Evolutionary conservation across 2,113 vertebrate genomes (phyloP).

Genomic region (Salvelinus alpinus): DNA sequence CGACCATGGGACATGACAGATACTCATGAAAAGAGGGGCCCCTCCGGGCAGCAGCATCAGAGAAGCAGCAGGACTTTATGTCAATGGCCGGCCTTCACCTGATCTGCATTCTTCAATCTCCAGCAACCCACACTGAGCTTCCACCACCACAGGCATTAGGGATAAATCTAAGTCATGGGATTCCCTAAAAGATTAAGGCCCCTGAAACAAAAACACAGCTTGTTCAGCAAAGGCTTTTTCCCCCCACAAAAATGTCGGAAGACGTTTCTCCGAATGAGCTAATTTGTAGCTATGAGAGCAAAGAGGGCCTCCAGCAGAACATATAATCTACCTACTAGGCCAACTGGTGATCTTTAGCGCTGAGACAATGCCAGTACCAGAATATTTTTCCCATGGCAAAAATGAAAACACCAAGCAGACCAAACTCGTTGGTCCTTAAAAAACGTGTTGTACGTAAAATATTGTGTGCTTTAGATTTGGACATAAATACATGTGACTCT

Average conservation of each 20-base stretch:
- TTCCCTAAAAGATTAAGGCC: conserved; percentile 64
- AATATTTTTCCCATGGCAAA: no score
- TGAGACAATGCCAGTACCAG: no score
- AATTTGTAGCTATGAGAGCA: conserved; percentile 5
- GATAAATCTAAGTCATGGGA: conserved; percentile 75
- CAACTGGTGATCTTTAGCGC: no score
- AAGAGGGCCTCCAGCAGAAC: no score
- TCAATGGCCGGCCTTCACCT: conserved; percentile 20
- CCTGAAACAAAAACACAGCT: conserved; percentile 62
- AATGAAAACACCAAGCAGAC: no score
- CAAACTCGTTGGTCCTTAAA: no score
- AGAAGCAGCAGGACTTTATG: conserved; percentile 4
- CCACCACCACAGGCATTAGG: conserved; percentile 37
- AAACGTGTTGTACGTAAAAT: no score
- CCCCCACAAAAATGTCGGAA: conserved; percentile 35
- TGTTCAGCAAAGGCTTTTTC: conserved; percentile 48
- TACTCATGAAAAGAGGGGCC: neutral
- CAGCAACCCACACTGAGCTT: conserved; percentile 25
- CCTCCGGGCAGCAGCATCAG: conserved; percentile 7
- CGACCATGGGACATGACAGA: neutral
- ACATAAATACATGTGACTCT: no score
- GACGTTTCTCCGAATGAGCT: conserved; percentile 25
- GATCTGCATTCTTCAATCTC: conserved; percentile 29
- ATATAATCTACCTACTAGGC: no score
- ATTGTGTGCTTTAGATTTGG: no score